phyloP scores from a whole-genome alignment of 2,113 vertebrate species.

The Rhinichthys klamathensis region DNA sequence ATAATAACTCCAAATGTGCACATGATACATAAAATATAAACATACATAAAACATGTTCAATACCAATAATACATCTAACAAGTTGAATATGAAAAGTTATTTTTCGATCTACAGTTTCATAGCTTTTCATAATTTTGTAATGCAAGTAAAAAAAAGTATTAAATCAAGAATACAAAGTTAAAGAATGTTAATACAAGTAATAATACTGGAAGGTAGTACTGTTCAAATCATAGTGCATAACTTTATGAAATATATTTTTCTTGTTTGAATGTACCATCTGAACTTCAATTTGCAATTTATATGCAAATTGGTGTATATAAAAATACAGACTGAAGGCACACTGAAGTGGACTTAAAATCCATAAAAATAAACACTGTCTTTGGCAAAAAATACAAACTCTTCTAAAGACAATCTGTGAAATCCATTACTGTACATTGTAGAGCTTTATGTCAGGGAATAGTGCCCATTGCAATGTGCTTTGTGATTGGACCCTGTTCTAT shows the following conservation, averaged over 20 bases:
- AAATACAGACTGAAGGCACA: not conserved
- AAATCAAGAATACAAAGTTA: not conserved
- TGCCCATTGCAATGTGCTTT: conserved; percentile 18
- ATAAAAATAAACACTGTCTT: not conserved
- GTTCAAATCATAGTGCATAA: not conserved
- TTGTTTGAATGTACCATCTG: not conserved
- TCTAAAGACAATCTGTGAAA: not conserved
- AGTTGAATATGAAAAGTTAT: not conserved
- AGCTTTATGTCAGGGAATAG: conserved; percentile 10
- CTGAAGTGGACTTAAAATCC: not conserved
- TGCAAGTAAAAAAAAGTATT: not conserved
- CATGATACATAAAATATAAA: not conserved
- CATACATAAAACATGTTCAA: not conserved
- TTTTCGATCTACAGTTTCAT: not conserved
- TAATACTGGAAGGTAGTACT: not conserved
- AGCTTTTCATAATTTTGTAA: not conserved
- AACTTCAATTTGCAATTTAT: not conserved
- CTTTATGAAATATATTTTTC: no score
- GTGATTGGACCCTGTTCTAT: accelerated
- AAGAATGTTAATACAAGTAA: not conserved
- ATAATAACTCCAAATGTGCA: not conserved
- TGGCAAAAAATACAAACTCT: not conserved
- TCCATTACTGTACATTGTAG: conserved; percentile 34
- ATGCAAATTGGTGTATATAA: not conserved
- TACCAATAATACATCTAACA: not conserved